phyloP scores from a whole-genome alignment of 2,888 invertebrate species.

The Oligia latruncula region DNA sequence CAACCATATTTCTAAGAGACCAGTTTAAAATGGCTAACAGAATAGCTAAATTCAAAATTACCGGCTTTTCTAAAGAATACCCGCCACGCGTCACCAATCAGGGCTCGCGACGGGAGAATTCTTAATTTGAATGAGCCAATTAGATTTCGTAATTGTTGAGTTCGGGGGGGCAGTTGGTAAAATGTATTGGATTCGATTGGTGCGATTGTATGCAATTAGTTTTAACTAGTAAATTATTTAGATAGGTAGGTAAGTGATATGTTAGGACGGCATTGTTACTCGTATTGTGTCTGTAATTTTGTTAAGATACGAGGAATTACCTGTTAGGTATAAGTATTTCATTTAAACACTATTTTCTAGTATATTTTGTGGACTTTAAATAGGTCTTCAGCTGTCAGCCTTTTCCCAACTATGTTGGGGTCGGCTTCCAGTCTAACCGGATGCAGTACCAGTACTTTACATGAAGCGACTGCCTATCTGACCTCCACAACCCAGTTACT shows the following conservation, averaged over 20 bases:
- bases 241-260: constrained; percentile 8
- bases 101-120: constrained; percentile 66
- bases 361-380: background rate
- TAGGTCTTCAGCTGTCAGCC: background rate
- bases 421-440: no score
- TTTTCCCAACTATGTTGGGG: no score
- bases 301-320: background rate
- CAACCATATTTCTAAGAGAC: background rate
- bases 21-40: constrained; percentile 3
- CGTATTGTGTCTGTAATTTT: constrained; percentile 2
- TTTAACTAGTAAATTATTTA: constrained; percentile 45
- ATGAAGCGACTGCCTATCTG: no score
- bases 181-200: constrained; percentile 61
- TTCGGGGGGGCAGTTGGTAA: constrained; percentile 47
- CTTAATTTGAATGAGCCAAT: constrained; percentile 79
- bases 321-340: background rate
- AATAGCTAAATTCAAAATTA: constrained; percentile 57
- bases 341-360: background rate
- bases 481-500: no score
- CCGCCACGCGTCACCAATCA: constrained; percentile 77
- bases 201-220: constrained; percentile 60
- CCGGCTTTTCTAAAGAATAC: constrained; percentile 61
- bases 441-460: no score
- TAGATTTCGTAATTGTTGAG: constrained; percentile 73
- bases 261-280: background rate